A percentile compares a stretch with the other conserved stretches of the same genome.
Conservation (phyloP, 2,888 invertebrate species). For the Caenorhabditis doughertyi region DNA sequence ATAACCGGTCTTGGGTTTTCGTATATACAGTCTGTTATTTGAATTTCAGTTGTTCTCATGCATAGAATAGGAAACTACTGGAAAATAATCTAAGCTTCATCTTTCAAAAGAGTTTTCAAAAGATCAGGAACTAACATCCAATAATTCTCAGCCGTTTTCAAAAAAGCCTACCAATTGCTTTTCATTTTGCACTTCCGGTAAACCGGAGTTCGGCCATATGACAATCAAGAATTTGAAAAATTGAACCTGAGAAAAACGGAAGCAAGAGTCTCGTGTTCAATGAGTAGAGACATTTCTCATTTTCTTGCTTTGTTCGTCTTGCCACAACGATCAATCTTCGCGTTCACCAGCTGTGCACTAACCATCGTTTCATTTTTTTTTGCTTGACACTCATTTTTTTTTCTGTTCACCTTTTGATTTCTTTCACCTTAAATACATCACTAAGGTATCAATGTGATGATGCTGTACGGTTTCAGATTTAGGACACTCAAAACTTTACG, state of each 20-base stretch:
- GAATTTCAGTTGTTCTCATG: too few species aligned
- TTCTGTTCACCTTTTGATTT: background rate
- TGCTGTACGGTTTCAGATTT: background rate
- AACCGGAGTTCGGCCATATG: constrained; percentile 18
- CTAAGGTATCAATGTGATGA: background rate
- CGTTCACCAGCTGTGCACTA: constrained; percentile 56
- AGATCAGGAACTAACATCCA: background rate
- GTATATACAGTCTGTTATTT: too few species aligned
- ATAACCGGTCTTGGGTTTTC: too few species aligned
- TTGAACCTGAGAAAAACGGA: constrained; percentile 26
- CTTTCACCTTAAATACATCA: background rate
- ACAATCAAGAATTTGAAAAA: constrained; percentile 34
- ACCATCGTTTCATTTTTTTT: constrained; percentile 30
- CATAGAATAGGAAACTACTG: too few species aligned
- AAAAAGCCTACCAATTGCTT: constrained; percentile 6
- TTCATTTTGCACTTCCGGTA: constrained; percentile 3
- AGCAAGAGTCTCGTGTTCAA: constrained; percentile 40
- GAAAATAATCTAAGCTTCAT: background rate
- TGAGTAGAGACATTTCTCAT: constrained; percentile 35
- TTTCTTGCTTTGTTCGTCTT: constrained; percentile 40
- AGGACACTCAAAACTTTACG: background rate
- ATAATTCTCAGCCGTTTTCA: background rate
- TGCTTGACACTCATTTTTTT: constrained; percentile 1
- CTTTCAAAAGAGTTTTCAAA: background rate
- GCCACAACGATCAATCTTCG: constrained; percentile 50